Evolutionary conservation across 1,140 invertebrate species (phyloP).

Genomic region (Halictus rubicundus): DNA sequence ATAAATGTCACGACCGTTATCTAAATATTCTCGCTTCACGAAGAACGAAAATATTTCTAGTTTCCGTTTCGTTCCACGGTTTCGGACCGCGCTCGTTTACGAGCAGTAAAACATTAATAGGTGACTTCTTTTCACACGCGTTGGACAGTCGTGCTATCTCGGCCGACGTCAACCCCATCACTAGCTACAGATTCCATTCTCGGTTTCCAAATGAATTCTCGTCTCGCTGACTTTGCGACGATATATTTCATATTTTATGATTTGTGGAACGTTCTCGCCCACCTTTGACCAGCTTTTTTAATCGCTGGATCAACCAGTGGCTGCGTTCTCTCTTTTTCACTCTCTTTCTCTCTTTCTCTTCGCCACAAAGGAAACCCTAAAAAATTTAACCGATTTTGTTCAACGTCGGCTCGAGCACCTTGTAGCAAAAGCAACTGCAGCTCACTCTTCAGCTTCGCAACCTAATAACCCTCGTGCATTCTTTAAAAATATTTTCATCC

Average conservation of each 20-base stretch:
- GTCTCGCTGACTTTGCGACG: conserved; percentile 47
- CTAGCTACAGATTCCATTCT: conserved; percentile 46
- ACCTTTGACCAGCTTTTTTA: conserved; percentile 39
- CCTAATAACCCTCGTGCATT: no score
- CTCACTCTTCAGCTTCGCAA: background rate
- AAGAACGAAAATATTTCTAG: conserved; percentile 32
- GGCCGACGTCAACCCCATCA: conserved; percentile 30
- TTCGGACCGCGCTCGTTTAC: conserved; percentile 50
- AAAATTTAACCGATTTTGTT: conserved; percentile 10
- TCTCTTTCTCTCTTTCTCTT: no score
- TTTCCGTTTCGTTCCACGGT: conserved; percentile 39
- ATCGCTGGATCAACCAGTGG: conserved; percentile 45
- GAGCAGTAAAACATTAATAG: conserved; percentile 74
- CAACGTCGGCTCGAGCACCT: background rate
- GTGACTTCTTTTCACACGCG: conserved; percentile 59
- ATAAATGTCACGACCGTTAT: no score
- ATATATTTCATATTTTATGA: conserved; percentile 73
- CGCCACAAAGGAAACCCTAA: conserved; percentile 19
- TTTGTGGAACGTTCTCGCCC: conserved; percentile 67
- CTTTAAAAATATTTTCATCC: no score
- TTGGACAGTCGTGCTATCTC: conserved; percentile 25
- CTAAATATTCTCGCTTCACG: conserved; percentile 12
- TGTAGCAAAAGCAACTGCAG: background rate
- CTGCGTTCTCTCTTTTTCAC: background rate
- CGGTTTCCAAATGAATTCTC: conserved; percentile 54